Evolutionary conservation across 2,797 vertebrate species (phyloP), one percentile per base, ranked within the genome.

Genomic region (Ispidina lecontei): DNA sequence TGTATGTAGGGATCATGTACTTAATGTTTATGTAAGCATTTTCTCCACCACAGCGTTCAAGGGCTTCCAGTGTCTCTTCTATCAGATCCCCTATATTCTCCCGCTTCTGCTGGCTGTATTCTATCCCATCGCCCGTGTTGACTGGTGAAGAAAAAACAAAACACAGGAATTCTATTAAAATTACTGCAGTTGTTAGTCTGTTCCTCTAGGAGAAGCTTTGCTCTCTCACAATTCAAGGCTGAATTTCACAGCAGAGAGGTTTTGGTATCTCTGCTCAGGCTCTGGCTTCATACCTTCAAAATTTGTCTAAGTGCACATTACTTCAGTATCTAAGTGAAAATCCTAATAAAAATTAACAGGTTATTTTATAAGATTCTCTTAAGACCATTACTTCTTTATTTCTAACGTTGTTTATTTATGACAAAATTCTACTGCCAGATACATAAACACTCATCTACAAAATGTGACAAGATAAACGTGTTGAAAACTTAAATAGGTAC

Each of bases 61-160:
- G 98, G 92, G 98, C 96, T 94, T 99, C 98, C 97, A 99, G 96
- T 2, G 99, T 99, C 96, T 99, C 99, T 93, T 98, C 97, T 96
- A 99, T 98, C 95, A 99, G 98, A 92, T 99, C 98, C 1, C 98
- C 98, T 2, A 99, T 87, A 94, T 99, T 99, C 97, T 99, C 98
- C 26, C 98, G 96, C 96, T 98, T 99, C 97, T 98, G 97, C 96
- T 99, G 98, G 96, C 98, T 97, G 95, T 99, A 99, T 96, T 99
- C 98, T 33, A 99, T 98, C 29, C 97, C 98, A 6, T 99, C 99
- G 3, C 99, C 98, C 0, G 97, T 97, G 97, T 99, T 99, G 83
- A 98, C 98, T 99, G 94, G 64, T 78, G 70, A 87, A 77, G 63
- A 96, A 93, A 22, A 84, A 80, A 94, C 47, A 41, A 43, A 10